These are phyloP conservation scores for Oceanodroma tethys DNA, from an alignment of 2,113 vertebrate genomes.

Conservation along the genomic window DNA sequence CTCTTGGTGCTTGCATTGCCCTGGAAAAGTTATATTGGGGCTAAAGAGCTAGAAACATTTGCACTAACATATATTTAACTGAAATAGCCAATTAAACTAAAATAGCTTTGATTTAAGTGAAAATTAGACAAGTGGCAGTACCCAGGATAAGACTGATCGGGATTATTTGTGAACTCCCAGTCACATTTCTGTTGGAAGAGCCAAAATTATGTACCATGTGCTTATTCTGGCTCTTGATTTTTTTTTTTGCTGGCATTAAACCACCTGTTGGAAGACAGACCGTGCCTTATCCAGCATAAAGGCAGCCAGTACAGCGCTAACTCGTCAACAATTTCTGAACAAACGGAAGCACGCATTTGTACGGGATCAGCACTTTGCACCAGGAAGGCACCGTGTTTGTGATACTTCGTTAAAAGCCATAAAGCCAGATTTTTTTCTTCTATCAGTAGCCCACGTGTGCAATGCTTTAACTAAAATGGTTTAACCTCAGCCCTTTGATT, in stretches of 20 bases:
- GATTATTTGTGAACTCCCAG: background rate
- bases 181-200: background rate
- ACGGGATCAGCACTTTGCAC: slow-evolving; percentile 25
- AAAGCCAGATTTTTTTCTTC: background rate
- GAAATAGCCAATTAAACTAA: slow-evolving; percentile 20
- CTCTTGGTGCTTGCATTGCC: background rate
- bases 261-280: slow-evolving; percentile 35
- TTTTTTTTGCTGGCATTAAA: slow-evolving; percentile 11
- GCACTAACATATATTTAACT: background rate
- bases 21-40: background rate
- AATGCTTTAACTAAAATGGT: background rate
- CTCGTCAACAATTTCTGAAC: background rate
- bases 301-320: background rate
- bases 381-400: background rate
- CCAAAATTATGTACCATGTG: background rate
- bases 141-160: background rate
- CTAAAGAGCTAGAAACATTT: background rate
- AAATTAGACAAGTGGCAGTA: background rate
- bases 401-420: background rate
- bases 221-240: background rate
- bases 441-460: background rate
- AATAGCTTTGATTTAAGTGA: background rate
- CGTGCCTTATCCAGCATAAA: background rate
- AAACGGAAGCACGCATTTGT: background rate
- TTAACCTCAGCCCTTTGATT: background rate